A percentile compares a stretch with the other conserved stretches of the same genome.
These are phyloP conservation scores for Erythrocercus mccallii DNA, from an alignment of 2,113 vertebrate genomes.

Conservation along the genomic window DNA sequence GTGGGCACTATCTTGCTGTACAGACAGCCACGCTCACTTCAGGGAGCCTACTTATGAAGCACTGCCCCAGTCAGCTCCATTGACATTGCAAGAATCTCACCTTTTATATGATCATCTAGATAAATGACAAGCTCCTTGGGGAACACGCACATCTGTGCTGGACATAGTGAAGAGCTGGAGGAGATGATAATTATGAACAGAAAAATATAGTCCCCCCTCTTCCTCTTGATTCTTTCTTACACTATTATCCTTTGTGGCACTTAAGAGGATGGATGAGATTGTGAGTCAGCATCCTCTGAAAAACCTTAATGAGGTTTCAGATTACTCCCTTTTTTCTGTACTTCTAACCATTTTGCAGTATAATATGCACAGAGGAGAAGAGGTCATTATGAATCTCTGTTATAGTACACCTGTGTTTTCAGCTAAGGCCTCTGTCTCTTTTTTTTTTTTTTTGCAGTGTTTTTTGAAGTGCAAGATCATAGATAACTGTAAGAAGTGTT, in stretches of 20 bases:
- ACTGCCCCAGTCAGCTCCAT: not conserved
- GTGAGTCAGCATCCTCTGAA: not conserved
- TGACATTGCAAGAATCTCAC: not conserved
- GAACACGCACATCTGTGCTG: not conserved
- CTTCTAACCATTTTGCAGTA: not conserved
- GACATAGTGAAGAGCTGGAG: not conserved
- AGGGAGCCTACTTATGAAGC: not conserved
- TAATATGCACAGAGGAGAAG: not conserved
- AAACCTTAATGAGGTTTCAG: not conserved
- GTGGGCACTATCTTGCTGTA: not conserved
- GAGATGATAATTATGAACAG: not conserved
- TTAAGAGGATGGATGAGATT: not conserved
- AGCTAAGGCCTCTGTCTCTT: not conserved
- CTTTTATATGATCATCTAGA: not conserved
- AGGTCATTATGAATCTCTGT: not conserved
- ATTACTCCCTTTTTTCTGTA: not conserved
- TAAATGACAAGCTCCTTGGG: not conserved
- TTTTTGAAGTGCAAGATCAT: not conserved
- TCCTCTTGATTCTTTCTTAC: not conserved
- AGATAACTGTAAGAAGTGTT: not conserved
- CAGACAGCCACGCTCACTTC: not conserved
- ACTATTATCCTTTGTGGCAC: not conserved
- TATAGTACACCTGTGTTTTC: not conserved
- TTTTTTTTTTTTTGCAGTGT: not conserved
- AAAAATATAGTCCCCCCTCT: not conserved